Conservation (phyloP, 2,888 invertebrate genomes). For the Epistrophe eligans region DNA sequence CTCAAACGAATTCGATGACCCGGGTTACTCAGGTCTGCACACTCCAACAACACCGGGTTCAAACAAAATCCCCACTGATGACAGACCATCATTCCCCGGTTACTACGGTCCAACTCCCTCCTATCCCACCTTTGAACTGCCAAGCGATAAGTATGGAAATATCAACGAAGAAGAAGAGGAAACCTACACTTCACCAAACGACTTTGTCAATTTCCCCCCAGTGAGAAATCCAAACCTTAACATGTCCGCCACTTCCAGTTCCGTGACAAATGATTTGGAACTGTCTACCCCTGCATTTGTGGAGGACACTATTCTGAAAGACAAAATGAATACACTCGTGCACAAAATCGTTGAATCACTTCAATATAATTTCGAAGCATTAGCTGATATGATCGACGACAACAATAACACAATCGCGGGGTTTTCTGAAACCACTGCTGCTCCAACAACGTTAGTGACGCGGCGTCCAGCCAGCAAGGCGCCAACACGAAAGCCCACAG, state of each 20-base stretch:
- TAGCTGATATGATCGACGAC: constrained; percentile 90
- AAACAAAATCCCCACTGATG: constrained; percentile 80
- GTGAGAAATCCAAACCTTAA: constrained; percentile 93
- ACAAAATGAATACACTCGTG: constrained; percentile 92
- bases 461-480: constrained; percentile 78
- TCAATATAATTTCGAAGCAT: constrained; percentile 92
- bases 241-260: constrained; percentile 85
- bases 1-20: constrained; percentile 83
- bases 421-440: constrained; percentile 66
- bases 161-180: constrained; percentile 83
- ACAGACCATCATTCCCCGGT: constrained; percentile 82
- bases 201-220: constrained; percentile 92
- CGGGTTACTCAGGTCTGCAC: constrained; percentile 82
- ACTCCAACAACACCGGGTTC: constrained; percentile 79
- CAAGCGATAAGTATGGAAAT: constrained; percentile 79
- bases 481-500: constrained; percentile 80
- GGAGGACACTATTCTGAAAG: constrained; percentile 90
- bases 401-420: constrained; percentile 81
- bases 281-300: constrained; percentile 91
- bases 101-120: constrained; percentile 83
- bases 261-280: constrained; percentile 86
- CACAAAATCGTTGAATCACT: constrained; percentile 93
- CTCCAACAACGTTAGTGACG: constrained; percentile 77
- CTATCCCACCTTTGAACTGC: constrained; percentile 82
- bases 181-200: constrained; percentile 88